These are phyloP conservation scores for Aricia artaxerxes DNA, from an alignment of 2,888 invertebrate genomes.

Conservation along the genomic window DNA sequence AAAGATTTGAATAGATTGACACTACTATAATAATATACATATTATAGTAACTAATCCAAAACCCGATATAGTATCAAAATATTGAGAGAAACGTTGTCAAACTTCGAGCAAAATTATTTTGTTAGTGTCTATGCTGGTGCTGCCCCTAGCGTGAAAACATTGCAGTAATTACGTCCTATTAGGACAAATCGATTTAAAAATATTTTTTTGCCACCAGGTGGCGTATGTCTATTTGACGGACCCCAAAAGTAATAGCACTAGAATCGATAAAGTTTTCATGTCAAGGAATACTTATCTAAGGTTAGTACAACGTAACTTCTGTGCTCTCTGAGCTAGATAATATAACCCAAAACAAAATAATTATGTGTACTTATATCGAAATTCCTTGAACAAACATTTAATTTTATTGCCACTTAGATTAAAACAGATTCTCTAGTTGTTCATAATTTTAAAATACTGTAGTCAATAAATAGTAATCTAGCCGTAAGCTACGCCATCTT, in stretches of 20 bases:
- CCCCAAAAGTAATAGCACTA: slow-evolving; percentile 9
- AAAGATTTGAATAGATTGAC: too few relatives aligned
- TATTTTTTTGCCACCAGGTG: slow-evolving; percentile 5
- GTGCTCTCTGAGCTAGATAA: background rate
- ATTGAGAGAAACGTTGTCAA: too few relatives aligned
- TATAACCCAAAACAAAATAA: slow-evolving; percentile 1
- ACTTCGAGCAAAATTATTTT: too few relatives aligned
- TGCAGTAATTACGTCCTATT: too few relatives aligned
- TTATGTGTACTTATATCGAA: background rate
- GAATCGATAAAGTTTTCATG: slow-evolving; percentile 15
- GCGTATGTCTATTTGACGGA: slow-evolving; percentile 2
- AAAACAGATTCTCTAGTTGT: background rate
- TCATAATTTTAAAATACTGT: background rate
- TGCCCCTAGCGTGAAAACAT: too few relatives aligned
- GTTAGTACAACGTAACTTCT: slow-evolving; percentile 16
- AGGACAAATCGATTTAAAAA: background rate
- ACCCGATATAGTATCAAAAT: too few relatives aligned
- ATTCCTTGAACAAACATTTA: background rate
- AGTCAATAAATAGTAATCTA: background rate
- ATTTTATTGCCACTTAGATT: background rate
- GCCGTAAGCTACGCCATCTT: background rate
- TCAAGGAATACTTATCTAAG: slow-evolving; percentile 23
- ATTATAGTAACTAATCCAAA: too few relatives aligned
- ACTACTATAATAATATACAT: too few relatives aligned
- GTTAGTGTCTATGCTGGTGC: too few relatives aligned